Evolutionary conservation across 2,113 vertebrate species (phyloP).

Genomic region (Okapia johnstoni): DNA sequence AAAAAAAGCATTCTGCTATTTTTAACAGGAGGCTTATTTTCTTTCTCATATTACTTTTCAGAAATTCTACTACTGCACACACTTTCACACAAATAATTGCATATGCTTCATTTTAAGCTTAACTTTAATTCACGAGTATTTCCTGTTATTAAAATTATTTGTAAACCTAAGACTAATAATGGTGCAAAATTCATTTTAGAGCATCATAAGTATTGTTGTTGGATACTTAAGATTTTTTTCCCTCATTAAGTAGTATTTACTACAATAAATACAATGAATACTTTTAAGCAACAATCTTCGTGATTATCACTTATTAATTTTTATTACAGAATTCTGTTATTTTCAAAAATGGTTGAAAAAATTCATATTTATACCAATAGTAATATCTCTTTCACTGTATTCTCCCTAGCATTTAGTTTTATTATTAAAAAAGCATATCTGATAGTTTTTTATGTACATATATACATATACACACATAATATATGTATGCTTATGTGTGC

Average conservation of each 20-base stretch:
- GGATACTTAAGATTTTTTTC: not conserved
- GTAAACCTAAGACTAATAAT: not conserved
- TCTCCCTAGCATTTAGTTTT: not conserved
- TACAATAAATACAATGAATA: not conserved
- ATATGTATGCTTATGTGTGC: not conserved
- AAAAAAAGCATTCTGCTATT: not conserved
- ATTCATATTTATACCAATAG: not conserved
- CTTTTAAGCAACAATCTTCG: not conserved
- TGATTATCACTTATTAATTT: not conserved
- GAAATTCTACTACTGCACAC: not conserved
- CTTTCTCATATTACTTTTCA: not conserved
- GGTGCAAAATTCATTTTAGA: not conserved
- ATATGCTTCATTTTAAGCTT: not conserved
- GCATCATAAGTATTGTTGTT: not conserved
- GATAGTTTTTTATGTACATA: not conserved
- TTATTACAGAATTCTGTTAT: not conserved
- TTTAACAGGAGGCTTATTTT: not conserved
- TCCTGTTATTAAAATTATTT: not conserved
- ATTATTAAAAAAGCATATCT: not conserved
- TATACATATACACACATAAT: not conserved
- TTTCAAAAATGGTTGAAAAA: not conserved
- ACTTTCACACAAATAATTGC: not conserved
- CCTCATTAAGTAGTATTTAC: not conserved
- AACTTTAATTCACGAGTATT: not conserved
- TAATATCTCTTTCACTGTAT: not conserved